Evolutionary conservation across 2,888 invertebrate species (phyloP), one percentile per base, ranked within the genome.

Genomic region (Pinctada fucata): DNA sequence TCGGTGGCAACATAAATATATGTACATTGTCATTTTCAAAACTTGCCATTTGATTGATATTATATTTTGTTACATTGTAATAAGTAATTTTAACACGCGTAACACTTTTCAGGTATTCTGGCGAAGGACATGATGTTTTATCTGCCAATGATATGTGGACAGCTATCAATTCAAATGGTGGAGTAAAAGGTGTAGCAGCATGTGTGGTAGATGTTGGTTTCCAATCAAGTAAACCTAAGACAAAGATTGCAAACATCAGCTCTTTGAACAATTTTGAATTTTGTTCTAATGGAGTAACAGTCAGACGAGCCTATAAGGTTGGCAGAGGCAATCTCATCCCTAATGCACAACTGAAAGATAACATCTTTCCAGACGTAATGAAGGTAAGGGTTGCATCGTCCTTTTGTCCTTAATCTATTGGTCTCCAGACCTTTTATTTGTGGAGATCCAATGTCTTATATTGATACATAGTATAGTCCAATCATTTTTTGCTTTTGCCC

Each of bases 81-180:
- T n/a, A n/a, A n/a, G n/a, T n/a, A n/a, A n/a, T n/a, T 52, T 5
- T 52, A 5, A 52, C 5, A 52, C 10, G 5, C 6, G 10, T 52
- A 10, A 48, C 65, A 3, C 48, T 3, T 47, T 64, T 13, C 16
- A 73, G 73, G 31, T 73, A 48, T 48, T 73, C 48, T 31, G 48
- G 49, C 3, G 65, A 73, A 65, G 65, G 73, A 3, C 64, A 73
- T 73, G 73, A 73, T 73, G 65, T 73, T 48, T 3, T 73, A 13
- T 48, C 73, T 3, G n/a, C 65, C 63, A 8, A 47, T 48, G 65
- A 73, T 64, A 73, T 73, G 73, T 45, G n/a, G 8, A 31, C 31
- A 16, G 74, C 74, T 48, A 31, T 74, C 13, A n/a, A 74, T 50
- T 74, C 74, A 49, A 66, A 65, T 74, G 74, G 74, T 63, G 67